These are phyloP conservation scores for Melinaea marsaeus DNA, from an alignment of 2,888 invertebrate genomes.

Conservation along the genomic window DNA sequence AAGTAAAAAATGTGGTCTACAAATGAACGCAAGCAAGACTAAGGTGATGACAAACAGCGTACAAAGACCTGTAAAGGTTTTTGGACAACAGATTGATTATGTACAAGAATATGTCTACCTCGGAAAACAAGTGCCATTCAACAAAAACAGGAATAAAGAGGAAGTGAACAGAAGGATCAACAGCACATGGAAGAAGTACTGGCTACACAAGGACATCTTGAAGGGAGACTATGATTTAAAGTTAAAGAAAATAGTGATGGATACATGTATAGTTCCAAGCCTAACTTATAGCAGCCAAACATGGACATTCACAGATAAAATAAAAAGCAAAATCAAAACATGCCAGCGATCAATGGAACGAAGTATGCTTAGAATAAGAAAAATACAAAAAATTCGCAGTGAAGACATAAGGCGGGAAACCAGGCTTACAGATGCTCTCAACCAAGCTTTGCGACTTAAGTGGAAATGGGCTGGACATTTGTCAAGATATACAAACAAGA, in stretches of 20 bases:
- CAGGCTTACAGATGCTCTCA: slow-evolving; percentile 5
- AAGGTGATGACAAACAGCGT: neutral
- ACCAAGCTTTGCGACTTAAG: neutral
- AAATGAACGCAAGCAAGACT: neutral
- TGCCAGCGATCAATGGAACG: slow-evolving; percentile 6
- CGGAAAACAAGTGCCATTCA: neutral
- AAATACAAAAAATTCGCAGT: slow-evolving; percentile 1
- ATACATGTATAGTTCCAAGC: neutral
- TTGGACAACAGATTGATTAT: neutral
- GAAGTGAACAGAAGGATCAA: neutral
- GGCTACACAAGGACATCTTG: neutral
- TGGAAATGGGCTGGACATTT: slow-evolving; percentile 6
- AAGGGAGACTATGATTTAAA: neutral
- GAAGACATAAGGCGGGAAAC: slow-evolving; percentile 3
- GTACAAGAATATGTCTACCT: neutral
- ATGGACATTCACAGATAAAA: slow-evolving; percentile 13
- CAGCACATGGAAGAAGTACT: neutral
- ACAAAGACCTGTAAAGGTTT: neutral
- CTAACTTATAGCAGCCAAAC: neutral
- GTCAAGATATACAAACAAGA: slow-evolving; percentile 5
- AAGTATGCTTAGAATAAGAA: slow-evolving; percentile 2
- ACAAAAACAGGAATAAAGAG: neutral
- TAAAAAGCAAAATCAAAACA: slow-evolving; percentile 2
- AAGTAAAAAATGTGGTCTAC: neutral
- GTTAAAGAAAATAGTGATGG: neutral